Evolutionary conservation across 2,797 vertebrate species (phyloP).

Genomic region (Enteromius argenteus): DNA sequence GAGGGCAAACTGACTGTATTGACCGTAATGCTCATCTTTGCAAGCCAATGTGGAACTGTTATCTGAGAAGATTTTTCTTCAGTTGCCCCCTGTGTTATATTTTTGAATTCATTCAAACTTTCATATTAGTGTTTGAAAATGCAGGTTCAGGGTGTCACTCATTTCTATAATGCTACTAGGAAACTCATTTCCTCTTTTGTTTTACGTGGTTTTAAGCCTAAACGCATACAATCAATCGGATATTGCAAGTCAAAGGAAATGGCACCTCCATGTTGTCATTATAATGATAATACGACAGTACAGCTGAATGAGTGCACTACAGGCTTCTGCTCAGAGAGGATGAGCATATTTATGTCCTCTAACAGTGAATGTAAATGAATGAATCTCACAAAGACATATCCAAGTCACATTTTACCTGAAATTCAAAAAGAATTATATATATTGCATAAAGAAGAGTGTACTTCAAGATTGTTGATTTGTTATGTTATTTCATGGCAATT

Average conservation of each 20-base stretch:
- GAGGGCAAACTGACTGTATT: constrained; percentile 47
- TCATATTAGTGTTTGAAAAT: neutral
- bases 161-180: constrained; percentile 1
- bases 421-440: neutral
- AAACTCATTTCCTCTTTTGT: neutral
- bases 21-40: neutral
- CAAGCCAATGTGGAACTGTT: neutral
- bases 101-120: neutral
- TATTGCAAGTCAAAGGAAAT: constrained; percentile 39
- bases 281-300: constrained; percentile 51
- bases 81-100: neutral
- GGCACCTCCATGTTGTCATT: constrained; percentile 37
- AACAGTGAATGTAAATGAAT: neutral
- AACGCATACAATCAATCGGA: constrained; percentile 6
- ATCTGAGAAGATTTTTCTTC: neutral
- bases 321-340: constrained; percentile 8
- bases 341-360: neutral
- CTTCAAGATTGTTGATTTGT: no score
- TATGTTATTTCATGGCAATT: no score
- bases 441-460: no score
- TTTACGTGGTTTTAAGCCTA: constrained; percentile 2
- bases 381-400: neutral
- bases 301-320: constrained; percentile 28
- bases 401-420: neutral
- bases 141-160: neutral